Evolutionary conservation across 1,140 invertebrate species (phyloP).

Genomic region (Pectinophora gossypiella): DNA sequence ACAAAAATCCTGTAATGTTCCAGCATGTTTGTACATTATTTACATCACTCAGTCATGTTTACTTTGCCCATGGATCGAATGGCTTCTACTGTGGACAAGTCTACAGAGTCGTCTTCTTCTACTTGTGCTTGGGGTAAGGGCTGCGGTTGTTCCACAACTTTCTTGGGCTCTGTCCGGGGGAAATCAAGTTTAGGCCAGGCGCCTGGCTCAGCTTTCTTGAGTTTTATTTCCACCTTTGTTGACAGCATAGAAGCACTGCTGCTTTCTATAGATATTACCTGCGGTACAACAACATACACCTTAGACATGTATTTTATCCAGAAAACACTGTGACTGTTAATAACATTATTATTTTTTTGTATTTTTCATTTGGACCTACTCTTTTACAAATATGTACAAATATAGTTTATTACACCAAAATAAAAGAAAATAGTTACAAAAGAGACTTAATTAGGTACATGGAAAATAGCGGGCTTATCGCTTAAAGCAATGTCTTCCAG

Average conservation of each 20-base stretch:
- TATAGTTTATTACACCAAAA: no score
- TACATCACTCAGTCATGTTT: constrained; percentile 37
- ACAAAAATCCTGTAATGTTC: background rate
- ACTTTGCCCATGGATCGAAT: constrained; percentile 58
- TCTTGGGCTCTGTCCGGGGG: constrained; percentile 65
- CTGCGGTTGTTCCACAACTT: constrained; percentile 26
- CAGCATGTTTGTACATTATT: background rate
- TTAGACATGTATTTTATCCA: no score
- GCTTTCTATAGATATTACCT: constrained; percentile 83
- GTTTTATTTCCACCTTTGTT: constrained; percentile 96
- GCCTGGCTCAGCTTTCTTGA: constrained; percentile 90
- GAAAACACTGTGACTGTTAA: no score
- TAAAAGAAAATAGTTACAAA: no score
- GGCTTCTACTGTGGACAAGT: constrained; percentile 65
- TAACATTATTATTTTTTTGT: no score
- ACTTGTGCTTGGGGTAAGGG: constrained; percentile 17
- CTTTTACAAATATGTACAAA: no score
- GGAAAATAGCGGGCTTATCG: no score
- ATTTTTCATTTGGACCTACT: no score
- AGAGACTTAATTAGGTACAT: no score
- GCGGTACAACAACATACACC: no score
- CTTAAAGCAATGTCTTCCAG: no score
- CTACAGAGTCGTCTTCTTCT: constrained; percentile 72
- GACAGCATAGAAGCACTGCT: constrained; percentile 88
- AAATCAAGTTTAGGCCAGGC: constrained; percentile 88